Conservation (phyloP, 2,113 vertebrate genomes). For the Paracyprichromis sp. region DNA sequence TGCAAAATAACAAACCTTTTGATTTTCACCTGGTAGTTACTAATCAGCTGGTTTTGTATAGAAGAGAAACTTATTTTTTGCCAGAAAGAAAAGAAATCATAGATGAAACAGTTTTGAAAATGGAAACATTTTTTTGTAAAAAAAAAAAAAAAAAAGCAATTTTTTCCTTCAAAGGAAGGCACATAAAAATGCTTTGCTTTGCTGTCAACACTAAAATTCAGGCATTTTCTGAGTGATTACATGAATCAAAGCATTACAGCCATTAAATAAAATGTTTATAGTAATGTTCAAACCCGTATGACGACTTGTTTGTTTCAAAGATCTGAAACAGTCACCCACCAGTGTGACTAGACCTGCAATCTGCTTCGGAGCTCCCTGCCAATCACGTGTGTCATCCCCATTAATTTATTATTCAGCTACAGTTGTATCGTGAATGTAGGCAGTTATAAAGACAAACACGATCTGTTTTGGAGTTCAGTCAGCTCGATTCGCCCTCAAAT, state of each 20-base stretch:
- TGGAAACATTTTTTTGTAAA: neutral
- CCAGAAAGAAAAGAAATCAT: neutral
- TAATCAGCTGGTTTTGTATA: neutral
- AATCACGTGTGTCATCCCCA: neutral
- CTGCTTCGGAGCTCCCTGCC: neutral
- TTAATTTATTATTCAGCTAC: neutral
- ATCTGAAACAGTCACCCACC: neutral
- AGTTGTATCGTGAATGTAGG: neutral
- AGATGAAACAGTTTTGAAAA: neutral
- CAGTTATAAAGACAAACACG: neutral
- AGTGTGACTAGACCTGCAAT: neutral
- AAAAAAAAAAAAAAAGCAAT: neutral
- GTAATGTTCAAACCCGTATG: neutral
- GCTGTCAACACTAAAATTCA: neutral
- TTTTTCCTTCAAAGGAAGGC: neutral
- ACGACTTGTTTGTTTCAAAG: neutral
- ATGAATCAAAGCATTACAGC: neutral
- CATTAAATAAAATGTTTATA: neutral
- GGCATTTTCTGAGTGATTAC: neutral
- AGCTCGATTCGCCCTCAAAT: neutral
- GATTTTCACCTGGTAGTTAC: neutral
- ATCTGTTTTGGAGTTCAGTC: neutral
- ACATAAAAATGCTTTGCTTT: neutral
- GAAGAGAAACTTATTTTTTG: neutral
- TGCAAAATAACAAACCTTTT: neutral